These are phyloP conservation scores for Drosophila mauritiana DNA, from an alignment of 1,140 invertebrate species.

Conservation along the genomic window DNA sequence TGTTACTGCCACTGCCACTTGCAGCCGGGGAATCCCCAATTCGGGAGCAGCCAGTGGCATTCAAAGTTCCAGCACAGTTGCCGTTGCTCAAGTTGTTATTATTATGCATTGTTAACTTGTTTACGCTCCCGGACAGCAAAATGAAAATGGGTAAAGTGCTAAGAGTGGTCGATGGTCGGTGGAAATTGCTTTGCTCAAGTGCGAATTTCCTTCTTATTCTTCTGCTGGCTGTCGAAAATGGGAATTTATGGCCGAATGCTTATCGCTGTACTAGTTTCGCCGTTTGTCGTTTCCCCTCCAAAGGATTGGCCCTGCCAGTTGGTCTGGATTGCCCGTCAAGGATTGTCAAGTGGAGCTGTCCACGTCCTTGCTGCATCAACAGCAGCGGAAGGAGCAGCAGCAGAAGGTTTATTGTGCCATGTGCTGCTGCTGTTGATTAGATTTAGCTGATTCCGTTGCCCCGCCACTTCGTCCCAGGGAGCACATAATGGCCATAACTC, in stretches of 20 bases:
- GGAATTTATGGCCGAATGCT: constrained; percentile 36
- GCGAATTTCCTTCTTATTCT: constrained; percentile 4
- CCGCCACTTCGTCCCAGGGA: constrained; percentile 2
- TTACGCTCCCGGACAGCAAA: constrained; percentile 13
- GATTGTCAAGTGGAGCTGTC: constrained; percentile 20
- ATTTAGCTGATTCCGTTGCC: constrained; percentile 18
- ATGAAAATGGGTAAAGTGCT: constrained; percentile 9
- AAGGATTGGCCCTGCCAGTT: constrained; percentile 15
- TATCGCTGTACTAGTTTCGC: constrained; percentile 5
- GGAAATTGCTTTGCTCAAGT: constrained; percentile 25
- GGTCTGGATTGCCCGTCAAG: constrained; percentile 24
- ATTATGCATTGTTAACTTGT: constrained; percentile 34
- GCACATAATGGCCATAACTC: constrained; percentile 42
- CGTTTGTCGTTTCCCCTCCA: not conserved
- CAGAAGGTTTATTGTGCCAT: constrained; percentile 1
- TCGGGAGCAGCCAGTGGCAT: constrained; percentile 1
- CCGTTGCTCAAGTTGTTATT: constrained; percentile 21
- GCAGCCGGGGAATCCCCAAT: constrained; percentile 13
- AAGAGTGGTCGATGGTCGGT: not conserved
- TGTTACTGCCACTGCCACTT: constrained; percentile 32
- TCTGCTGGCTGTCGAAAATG: constrained; percentile 25
- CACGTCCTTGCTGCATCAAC: constrained; percentile 8
- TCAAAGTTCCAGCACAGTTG: constrained; percentile 12
- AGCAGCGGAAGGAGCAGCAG: not conserved
- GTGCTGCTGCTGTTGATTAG: constrained; percentile 41